Percentiles rank a stretch among this genome's conserved stretches.
These are phyloP conservation scores for Pheosia tremula DNA, from an alignment of 2,888 invertebrate species.

Conservation along the genomic window DNA sequence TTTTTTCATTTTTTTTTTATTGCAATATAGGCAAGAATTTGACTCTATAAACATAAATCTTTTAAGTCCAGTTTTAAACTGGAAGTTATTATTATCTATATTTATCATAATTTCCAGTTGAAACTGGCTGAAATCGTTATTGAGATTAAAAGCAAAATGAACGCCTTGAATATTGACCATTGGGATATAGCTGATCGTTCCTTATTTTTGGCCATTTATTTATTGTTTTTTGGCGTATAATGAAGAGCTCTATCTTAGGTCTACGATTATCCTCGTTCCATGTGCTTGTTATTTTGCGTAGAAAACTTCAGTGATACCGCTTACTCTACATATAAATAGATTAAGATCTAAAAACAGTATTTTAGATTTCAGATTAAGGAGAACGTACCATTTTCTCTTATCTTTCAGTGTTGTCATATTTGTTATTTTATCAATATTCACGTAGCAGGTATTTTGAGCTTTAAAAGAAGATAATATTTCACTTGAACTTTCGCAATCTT, in stretches of 20 bases:
- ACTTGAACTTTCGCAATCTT: not conserved
- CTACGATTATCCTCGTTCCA: conserved; percentile 3
- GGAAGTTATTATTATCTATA: too few species aligned
- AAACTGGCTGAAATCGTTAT: too few species aligned
- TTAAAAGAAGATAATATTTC: not conserved
- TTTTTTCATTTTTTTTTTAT: too few species aligned
- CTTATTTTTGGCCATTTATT: too few species aligned
- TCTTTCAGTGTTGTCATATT: not conserved
- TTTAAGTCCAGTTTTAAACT: too few species aligned
- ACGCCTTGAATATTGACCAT: too few species aligned
- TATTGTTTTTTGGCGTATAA: too few species aligned
- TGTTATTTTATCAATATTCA: not conserved
- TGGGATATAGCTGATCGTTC: too few species aligned
- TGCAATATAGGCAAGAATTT: too few species aligned
- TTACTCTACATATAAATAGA: conserved; percentile 16
- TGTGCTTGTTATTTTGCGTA: conserved; percentile 6
- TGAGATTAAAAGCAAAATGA: too few species aligned
- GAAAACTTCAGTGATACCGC: conserved; percentile 15
- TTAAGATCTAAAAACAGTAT: not conserved
- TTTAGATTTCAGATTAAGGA: not conserved
- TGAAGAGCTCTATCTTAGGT: not conserved
- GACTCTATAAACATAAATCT: too few species aligned
- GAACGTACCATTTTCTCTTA: not conserved
- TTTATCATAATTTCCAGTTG: too few species aligned
- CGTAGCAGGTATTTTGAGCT: not conserved